A percentile compares a stretch with the other conserved stretches of the same genome.
Evolutionary conservation across 2,797 vertebrate genomes (phyloP).

Genomic region (Steatocranus sp.): DNA sequence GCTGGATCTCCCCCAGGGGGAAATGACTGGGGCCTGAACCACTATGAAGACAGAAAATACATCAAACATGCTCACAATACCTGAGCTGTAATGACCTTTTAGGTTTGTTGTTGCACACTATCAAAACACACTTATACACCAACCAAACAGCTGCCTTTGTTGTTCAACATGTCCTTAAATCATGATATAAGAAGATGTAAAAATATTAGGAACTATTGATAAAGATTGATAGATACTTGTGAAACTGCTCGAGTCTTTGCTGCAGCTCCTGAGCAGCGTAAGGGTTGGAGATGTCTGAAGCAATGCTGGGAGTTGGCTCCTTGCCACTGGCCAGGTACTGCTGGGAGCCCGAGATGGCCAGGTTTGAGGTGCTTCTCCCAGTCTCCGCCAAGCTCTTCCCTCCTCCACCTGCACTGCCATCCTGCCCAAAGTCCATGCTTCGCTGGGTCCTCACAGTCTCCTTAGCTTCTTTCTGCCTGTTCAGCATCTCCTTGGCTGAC

Average conservation of each 20-base stretch:
- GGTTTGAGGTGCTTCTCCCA: slow-evolving; percentile 80
- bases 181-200: background rate
- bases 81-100: background rate
- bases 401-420: slow-evolving; percentile 37
- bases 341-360: slow-evolving; percentile 81
- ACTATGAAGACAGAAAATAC: slow-evolving; percentile 52
- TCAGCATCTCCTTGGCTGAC: slow-evolving; percentile 54
- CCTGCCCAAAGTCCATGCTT: slow-evolving; percentile 11
- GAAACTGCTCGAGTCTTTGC: slow-evolving; percentile 83
- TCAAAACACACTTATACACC: background rate
- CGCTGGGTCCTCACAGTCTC: background rate
- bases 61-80: background rate
- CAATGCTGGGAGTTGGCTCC: slow-evolving; percentile 96
- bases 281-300: slow-evolving; percentile 92
- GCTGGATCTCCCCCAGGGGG: slow-evolving; percentile 88
- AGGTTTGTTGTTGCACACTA: background rate
- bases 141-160: background rate
- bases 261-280: slow-evolving; percentile 90
- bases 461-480: slow-evolving; percentile 28
- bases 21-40: slow-evolving; percentile 83
- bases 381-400: slow-evolving; percentile 53
- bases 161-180: background rate
- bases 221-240: slow-evolving; percentile 37
- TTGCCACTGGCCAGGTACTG: slow-evolving; percentile 78
- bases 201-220: background rate